Base-by-base conservation (phyloP, 2,797 vertebrate genomes). In the Channa striata region DNA sequence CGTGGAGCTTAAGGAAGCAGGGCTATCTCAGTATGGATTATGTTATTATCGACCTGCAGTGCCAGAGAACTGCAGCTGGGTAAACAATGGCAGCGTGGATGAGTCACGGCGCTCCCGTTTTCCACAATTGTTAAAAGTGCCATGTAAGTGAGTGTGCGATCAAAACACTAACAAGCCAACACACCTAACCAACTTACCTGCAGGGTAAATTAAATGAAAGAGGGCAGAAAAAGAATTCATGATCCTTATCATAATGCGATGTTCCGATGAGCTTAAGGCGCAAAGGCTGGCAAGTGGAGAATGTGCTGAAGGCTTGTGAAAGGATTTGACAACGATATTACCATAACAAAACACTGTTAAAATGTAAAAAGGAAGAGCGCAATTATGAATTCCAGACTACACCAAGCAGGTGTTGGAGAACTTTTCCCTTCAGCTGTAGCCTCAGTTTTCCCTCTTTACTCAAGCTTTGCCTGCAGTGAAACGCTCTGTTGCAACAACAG, bases 11-110 rank as follows among this genome's bases (percentile, higher is more conserved):
- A 91, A 91, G 85, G 90, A 92, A 92, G 89, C 77, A 51, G 68
- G 81, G 77, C 85, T 90, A 92, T 92, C 91, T 90, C 86, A 79
- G 85, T 89, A 89, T 91, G 90, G 91, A 93, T 93, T 93, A 93
- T 93, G 92, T 92, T 92, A 92, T 92, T 91, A 93, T 89, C 88
- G 72, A 89, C 85, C 86, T 84, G 87, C 87, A 81, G 87, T 86
- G 84, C 80, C 88, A 86, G 84, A 88, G 81, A 59, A 81, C 79
- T 78, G 86, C 86, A 90, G 85, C 89, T 89, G 84, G 85, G 83
- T 91, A 92, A 93, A 93, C 91, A 93, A 91, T 83, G 85, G 85
- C 69, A 74, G 81, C 68, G 53, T 44, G 75, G 66, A 86, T 90
- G 84, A 91, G 77, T 89, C 89, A 89, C 44, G 25, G 67, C 5